A percentile compares a stretch with the other conserved stretches of the same genome.
Evolutionary conservation across 2,113 vertebrate genomes (phyloP).

Genomic region (Pogona vitticeps): DNA sequence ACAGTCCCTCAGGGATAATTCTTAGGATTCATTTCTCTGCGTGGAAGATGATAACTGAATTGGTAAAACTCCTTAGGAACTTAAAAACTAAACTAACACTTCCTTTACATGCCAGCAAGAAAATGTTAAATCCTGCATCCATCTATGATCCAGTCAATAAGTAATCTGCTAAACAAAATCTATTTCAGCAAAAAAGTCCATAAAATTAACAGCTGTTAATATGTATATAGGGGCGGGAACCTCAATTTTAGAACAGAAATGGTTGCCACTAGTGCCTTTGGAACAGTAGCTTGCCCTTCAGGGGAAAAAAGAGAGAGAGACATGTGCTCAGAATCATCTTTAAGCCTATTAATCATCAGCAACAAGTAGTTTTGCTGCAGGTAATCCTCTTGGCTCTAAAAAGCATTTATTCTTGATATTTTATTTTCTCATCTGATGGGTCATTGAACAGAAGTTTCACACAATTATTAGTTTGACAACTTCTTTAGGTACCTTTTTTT

Average conservation of each 20-base stretch:
- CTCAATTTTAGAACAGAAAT: slow-evolving; percentile 2
- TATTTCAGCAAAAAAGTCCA: no score
- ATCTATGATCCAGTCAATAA: neutral
- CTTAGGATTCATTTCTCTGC: no score
- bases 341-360: slow-evolving; percentile 11
- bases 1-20: no score
- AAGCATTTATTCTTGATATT: slow-evolving; percentile 30
- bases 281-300: neutral
- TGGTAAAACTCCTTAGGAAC: no score
- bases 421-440: slow-evolving; percentile 17
- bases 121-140: neutral
- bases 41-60: no score
- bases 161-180: no score
- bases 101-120: neutral
- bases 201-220: no score
- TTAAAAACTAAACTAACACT: no score
- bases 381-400: slow-evolving; percentile 12
- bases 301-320: neutral
- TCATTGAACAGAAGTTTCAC: slow-evolving; percentile 24
- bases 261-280: neutral
- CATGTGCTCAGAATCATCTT: neutral
- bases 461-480: slow-evolving; percentile 2
- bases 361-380: slow-evolving; percentile 1
- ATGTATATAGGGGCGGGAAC: neutral
- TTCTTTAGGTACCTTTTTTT: slow-evolving; percentile 2